Conservation (phyloP, 2,888 invertebrate genomes). For the Eupithecia exiguata region DNA sequence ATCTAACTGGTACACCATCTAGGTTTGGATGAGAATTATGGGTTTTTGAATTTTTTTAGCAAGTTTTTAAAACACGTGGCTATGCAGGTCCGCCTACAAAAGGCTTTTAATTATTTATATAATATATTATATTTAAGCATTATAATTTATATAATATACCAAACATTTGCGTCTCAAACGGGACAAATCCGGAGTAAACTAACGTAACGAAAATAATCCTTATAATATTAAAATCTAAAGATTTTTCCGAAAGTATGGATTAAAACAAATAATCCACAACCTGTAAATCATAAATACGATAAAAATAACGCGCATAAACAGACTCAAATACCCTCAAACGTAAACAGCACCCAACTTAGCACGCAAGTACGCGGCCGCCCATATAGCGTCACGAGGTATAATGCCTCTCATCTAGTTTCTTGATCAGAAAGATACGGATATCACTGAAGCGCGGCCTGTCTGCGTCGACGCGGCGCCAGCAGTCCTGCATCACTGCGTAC, state of each 20-base stretch:
- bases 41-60: neutral
- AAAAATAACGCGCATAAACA: neutral
- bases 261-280: neutral
- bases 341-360: slow-evolving; percentile 12
- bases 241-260: neutral
- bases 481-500: slow-evolving; percentile 92
- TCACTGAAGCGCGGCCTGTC: slow-evolving; percentile 92
- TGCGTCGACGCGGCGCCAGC: slow-evolving; percentile 90
- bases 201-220: neutral
- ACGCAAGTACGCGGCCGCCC: slow-evolving; percentile 32
- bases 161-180: neutral
- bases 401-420: slow-evolving; percentile 54
- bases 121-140: no score
- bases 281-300: neutral
- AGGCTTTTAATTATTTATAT: neutral
- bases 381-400: slow-evolving; percentile 40
- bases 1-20: neutral
- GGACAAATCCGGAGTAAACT: neutral
- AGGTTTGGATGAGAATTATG: neutral
- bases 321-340: neutral
- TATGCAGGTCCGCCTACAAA: neutral
- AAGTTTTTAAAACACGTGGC: neutral
- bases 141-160: no score
- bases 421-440: slow-evolving; percentile 91
- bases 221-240: neutral